Evolutionary conservation across 2,797 vertebrate genomes (phyloP).

Genomic region (Steatocranus sp.): DNA sequence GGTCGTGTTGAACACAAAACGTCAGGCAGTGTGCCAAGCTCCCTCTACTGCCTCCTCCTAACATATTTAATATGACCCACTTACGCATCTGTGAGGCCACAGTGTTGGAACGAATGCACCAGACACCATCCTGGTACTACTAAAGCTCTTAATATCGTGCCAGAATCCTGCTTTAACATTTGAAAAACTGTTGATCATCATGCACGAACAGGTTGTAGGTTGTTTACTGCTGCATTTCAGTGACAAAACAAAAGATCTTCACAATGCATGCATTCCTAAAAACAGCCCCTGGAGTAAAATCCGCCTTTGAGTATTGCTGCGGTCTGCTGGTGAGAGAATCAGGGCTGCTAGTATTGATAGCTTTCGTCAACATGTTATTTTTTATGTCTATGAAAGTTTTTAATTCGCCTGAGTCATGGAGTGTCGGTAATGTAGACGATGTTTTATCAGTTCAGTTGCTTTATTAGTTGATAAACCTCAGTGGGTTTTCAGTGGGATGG

Average conservation of each 20-base stretch:
- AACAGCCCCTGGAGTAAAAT: neutral
- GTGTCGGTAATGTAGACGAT: neutral
- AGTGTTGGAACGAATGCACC: neutral
- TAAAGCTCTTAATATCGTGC: slow-evolving; percentile 29
- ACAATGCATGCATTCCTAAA: neutral
- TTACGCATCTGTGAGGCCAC: slow-evolving; percentile 43
- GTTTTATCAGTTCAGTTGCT: neutral
- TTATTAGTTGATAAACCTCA: neutral
- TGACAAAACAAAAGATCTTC: neutral
- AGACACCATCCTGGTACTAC: neutral
- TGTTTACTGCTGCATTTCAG: neutral
- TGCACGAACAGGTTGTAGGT: neutral
- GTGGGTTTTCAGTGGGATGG: neutral
- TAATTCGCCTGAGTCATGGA: neutral
- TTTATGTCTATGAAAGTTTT: neutral
- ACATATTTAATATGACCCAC: slow-evolving; percentile 36
- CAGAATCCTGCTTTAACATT: slow-evolving; percentile 26
- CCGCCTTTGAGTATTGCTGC: neutral
- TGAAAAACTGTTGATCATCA: neutral
- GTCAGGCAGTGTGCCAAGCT: slow-evolving; percentile 1
- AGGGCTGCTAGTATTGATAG: neutral
- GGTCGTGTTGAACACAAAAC: neutral
- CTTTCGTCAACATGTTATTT: neutral
- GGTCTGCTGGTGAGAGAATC: neutral
- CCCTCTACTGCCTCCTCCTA: neutral